phyloP scores from a whole-genome alignment of 1,140 invertebrate species.

The Diorhabda sublineata region DNA sequence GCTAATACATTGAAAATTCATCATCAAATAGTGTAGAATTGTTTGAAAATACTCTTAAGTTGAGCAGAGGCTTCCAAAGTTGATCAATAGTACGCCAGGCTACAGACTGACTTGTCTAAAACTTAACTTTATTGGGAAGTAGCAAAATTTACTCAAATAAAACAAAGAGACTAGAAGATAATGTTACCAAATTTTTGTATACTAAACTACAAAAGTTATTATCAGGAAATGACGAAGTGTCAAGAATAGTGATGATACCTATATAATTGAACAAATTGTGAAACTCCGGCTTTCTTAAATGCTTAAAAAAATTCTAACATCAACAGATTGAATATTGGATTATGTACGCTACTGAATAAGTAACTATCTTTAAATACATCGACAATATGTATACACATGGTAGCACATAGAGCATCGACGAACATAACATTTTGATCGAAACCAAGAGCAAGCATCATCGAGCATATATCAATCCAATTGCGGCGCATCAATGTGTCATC shows the following conservation, averaged over 20 bases:
- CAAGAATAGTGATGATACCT: not conserved
- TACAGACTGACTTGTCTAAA: no score
- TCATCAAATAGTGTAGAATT: no score
- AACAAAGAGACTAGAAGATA: not conserved
- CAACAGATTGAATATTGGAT: not conserved
- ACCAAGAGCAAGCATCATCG: slow-evolving; percentile 5
- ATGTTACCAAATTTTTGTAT: not conserved
- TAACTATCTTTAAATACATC: not conserved
- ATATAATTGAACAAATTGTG: not conserved
- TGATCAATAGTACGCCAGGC: no score
- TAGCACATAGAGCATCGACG: not conserved
- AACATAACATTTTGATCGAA: not conserved
- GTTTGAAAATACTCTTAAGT: no score
- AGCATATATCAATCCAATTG: slow-evolving; percentile 22
- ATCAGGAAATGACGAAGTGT: not conserved
- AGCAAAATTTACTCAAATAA: no score
- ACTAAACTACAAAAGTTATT: not conserved
- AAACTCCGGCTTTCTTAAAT: not conserved
- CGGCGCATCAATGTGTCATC: slow-evolving; percentile 39
- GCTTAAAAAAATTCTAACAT: no score
- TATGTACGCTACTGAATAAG: not conserved
- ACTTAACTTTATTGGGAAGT: no score
- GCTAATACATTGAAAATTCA: no score
- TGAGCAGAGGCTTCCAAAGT: no score
- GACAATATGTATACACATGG: slow-evolving; percentile 6